Evolutionary conservation across 2,113 vertebrate genomes (phyloP), one percentile per base, ranked within the genome.

Genomic region (Puffinus mauretanicus): DNA sequence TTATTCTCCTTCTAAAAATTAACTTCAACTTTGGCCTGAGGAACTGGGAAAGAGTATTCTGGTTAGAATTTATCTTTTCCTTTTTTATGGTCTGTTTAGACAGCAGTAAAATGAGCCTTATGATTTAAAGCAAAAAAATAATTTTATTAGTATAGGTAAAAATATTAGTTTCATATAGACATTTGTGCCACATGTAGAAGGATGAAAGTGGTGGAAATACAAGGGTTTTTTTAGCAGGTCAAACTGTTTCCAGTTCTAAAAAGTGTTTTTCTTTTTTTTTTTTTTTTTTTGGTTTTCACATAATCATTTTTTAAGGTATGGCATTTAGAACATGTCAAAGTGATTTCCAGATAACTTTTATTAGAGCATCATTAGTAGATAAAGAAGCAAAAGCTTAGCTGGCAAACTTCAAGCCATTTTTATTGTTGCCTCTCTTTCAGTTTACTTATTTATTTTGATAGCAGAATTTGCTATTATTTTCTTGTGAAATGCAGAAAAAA

Each of bases 61-160:
- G 70, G 44, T n/a, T 94, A 90, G 52, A 83, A 89, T 85, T 90
- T 87, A 84, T 82, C 22, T 88, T 93, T 96, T 84, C 29, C 25
- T 80, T 82, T 95, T 93, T 82, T 80, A 95, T 82, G 46, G 32
- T 61, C 81, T 97, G 51, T 95, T 98, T 97, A 95, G 69, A 82
- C 57, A 96, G 86, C 72, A 94, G 86, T 95, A 96, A 97, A 97
- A 80, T 69, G 26, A 80, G 38, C 19, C 60, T 89, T 64, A 44
- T 51, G 7, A 85, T 83, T 95, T 65, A 96, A 87, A 95, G 54
- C 2, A 69, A 96, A 76, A 65, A 86, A 64, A 49, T 1, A 44
- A 51, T 85, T 88, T 76, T 88, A 90, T 88, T 93, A 71, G 54
- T 55, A 51, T 40, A 86, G 65, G 76, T 90, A 77, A 49, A 60